Evolutionary conservation across 2,888 invertebrate genomes (phyloP), one percentile per base, ranked within the genome.

Genomic region (Frankliniella fusca): DNA sequence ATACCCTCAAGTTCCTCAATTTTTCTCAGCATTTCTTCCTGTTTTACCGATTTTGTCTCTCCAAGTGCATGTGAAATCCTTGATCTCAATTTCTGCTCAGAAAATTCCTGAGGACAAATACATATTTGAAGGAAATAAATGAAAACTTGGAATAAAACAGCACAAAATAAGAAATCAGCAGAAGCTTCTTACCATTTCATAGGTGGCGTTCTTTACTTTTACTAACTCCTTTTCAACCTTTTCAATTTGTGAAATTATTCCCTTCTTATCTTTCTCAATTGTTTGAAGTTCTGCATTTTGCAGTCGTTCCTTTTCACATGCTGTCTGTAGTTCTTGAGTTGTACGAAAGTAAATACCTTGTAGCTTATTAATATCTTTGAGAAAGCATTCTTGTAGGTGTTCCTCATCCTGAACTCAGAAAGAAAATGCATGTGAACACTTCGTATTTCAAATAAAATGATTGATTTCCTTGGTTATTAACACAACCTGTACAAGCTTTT

Each of bases 301-400:
- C 27, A 76, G 27, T 27, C 27, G 70, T 27, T 76, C 70, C 23
- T 76, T 76, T 12, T 76, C 70, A 76, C 70, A 27, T 27, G 27
- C 27, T 10, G 23, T 27, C 12, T 76, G 70, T 23, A 76, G 70
- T 27, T 76, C 70, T 76, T 76, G 70, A 23, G 70, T 27, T 9
- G 70, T 76, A 12, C 70, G 70, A 23, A 76, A 76, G 27, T 76
- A 23, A 76, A 76, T 76, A 76, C 70, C 12, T 76, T 76, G n/a
- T 27, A 76, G 70, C 27, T 23, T 76, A 27, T 76, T 27, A 10
- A 76, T 76, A 23, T 76, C 70, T 76, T 27, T 76, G 27, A 76
- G 27, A 76, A 76, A 76, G 12, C 70, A 76, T 23, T 76, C 70
- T 27, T 76, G 27, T 23, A 76, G 27, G 27, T 76, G 70, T 27